Evolutionary conservation across 2,113 vertebrate genomes (phyloP).

Genomic region (Silurus meridionalis): DNA sequence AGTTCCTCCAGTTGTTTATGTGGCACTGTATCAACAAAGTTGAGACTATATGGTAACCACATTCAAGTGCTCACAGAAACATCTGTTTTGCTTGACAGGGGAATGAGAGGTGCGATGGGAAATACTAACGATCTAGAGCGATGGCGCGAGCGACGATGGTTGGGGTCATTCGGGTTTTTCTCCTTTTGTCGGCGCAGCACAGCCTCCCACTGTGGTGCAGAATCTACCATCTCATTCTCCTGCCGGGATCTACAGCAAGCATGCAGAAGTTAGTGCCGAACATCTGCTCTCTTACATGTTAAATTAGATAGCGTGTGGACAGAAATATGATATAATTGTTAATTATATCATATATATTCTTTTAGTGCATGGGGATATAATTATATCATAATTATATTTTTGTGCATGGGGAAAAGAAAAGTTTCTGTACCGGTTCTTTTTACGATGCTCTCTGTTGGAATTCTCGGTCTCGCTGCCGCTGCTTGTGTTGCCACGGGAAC

Average conservation of each 20-base stretch:
- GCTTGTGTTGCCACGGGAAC: constrained; percentile 87
- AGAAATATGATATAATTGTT: background rate
- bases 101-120: background rate
- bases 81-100: background rate
- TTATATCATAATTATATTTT: background rate
- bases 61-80: background rate
- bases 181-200: constrained; percentile 83
- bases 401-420: background rate
- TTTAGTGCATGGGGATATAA: background rate
- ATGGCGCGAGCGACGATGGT: constrained; percentile 79
- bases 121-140: constrained; percentile 82
- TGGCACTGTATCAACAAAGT: background rate
- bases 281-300: background rate
- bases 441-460: constrained; percentile 82
- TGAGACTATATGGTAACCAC: background rate
- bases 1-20: background rate
- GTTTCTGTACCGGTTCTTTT: constrained; percentile 80
- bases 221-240: constrained; percentile 86
- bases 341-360: background rate
- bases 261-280: background rate
- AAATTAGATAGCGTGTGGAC: background rate
- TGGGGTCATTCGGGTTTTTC: constrained; percentile 75
- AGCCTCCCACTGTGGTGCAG: constrained; percentile 85
- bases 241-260: constrained; percentile 74
- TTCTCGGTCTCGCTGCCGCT: constrained; percentile 88